A percentile compares a stretch with the other conserved stretches of the same genome.
These are phyloP conservation scores for Notarius quadriscutis DNA, from an alignment of 2,113 vertebrate genomes.

Conservation along the genomic window DNA sequence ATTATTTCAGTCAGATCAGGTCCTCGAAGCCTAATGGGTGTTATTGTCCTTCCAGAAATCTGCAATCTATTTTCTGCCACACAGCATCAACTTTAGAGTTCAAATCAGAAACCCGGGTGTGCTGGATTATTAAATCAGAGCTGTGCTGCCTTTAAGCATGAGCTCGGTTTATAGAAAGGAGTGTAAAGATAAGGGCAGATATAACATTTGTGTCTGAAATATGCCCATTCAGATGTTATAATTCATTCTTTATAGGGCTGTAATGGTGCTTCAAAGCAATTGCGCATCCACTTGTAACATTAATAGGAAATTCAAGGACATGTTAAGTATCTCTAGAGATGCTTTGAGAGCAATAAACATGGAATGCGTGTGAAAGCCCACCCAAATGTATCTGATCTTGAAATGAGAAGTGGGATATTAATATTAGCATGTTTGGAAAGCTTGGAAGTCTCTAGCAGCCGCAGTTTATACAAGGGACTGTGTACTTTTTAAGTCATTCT, in stretches of 20 bases:
- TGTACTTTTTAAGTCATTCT: background rate
- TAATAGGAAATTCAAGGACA: slow-evolving; percentile 26
- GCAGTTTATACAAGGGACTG: background rate
- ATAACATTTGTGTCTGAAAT: slow-evolving; percentile 19
- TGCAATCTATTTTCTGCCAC: slow-evolving; percentile 35
- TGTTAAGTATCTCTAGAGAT: slow-evolving; percentile 24
- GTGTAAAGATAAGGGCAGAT: slow-evolving; percentile 36
- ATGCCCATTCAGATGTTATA: slow-evolving; percentile 25
- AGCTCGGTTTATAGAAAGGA: background rate
- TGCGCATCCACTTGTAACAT: slow-evolving; percentile 30
- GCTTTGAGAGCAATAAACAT: slow-evolving; percentile 24
- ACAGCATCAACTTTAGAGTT: slow-evolving; percentile 16
- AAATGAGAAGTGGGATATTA: background rate
- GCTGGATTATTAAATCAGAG: slow-evolving; percentile 27
- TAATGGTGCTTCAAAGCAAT: slow-evolving; percentile 42
- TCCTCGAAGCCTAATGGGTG: slow-evolving; percentile 18
- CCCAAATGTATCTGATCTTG: slow-evolving; percentile 7
- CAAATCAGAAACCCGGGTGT: background rate
- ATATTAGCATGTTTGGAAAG: background rate
- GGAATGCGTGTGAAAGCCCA: slow-evolving; percentile 8
- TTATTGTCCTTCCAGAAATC: slow-evolving; percentile 30
- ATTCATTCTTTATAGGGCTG: slow-evolving; percentile 44
- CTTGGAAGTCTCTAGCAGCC: no score
- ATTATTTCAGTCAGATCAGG: slow-evolving; percentile 36
- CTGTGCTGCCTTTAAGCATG: background rate